These are phyloP conservation scores for Toxonevra muliebris DNA, from an alignment of 2,888 invertebrate species.

Conservation along the genomic window DNA sequence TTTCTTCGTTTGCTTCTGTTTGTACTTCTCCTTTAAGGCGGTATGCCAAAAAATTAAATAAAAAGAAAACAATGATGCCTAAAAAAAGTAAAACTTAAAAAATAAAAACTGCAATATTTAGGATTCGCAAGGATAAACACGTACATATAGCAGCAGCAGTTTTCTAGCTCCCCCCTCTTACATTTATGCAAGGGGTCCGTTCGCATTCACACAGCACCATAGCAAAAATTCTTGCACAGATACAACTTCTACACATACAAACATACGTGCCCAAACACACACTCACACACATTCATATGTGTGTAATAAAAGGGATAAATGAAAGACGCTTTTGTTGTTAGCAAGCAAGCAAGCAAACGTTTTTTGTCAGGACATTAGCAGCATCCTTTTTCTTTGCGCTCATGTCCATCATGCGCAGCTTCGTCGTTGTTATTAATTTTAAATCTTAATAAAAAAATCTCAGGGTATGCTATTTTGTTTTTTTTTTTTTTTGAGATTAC, in stretches of 20 bases:
- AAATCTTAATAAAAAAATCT: slow-evolving; percentile 42
- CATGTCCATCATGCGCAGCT: slow-evolving; percentile 41
- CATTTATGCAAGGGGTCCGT: slow-evolving; percentile 35
- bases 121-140: slow-evolving; percentile 43
- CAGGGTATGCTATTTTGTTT: slow-evolving; percentile 32
- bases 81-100: slow-evolving; percentile 34
- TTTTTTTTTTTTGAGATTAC: slow-evolving; percentile 15
- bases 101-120: slow-evolving; percentile 41
- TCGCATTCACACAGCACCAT: too few relatives aligned
- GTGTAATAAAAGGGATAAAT: slow-evolving; percentile 35
- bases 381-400: slow-evolving; percentile 54
- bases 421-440: slow-evolving; percentile 43
- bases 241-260: slow-evolving; percentile 16
- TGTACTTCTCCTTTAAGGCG: slow-evolving; percentile 32
- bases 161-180: slow-evolving; percentile 32
- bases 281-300: slow-evolving; percentile 14
- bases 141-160: slow-evolving; percentile 35
- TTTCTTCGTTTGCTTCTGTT: neutral
- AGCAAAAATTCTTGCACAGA: slow-evolving; percentile 7
- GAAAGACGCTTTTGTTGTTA: slow-evolving; percentile 32
- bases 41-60: slow-evolving; percentile 34
- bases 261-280: slow-evolving; percentile 20
- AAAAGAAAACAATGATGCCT: slow-evolving; percentile 36
- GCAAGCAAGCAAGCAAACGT: slow-evolving; percentile 28
- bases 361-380: slow-evolving; percentile 55